phyloP scores from a whole-genome alignment of 2,797 vertebrate species.

The Alauda arvensis region DNA sequence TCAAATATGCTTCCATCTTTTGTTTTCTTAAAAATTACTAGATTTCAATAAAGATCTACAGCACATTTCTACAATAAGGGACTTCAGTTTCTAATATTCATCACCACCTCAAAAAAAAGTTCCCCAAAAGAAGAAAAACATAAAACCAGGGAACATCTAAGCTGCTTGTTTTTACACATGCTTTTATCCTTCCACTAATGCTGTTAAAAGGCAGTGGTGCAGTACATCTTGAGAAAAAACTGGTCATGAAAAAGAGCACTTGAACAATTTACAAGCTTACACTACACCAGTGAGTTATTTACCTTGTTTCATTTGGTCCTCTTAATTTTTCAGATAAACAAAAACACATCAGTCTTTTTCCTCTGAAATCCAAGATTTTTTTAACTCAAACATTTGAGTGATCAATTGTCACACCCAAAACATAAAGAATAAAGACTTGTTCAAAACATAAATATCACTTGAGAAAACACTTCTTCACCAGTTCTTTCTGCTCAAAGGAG shows the following conservation, averaged over 20 bases:
- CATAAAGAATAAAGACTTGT: not conserved
- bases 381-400: not conserved
- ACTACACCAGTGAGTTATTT: not conserved
- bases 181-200: not conserved
- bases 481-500: not conserved
- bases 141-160: not conserved
- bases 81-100: not conserved
- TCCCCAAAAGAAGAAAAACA: not conserved
- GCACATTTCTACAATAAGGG: not conserved
- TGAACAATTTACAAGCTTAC: not conserved
- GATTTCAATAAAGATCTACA: not conserved
- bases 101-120: not conserved
- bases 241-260: not conserved
- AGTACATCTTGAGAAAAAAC: not conserved
- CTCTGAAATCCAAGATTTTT: not conserved
- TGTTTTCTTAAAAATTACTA: not conserved
- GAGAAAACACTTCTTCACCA: not conserved
- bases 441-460: not conserved
- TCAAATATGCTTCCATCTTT: not conserved
- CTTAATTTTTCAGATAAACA: not conserved
- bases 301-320: not conserved
- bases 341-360: not conserved
- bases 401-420: not conserved
- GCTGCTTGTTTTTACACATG: not conserved
- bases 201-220: not conserved